Percentiles rank a stretch among this genome's conserved stretches.
These are phyloP conservation scores for Phylloscopus collybita DNA, from an alignment of 2,797 vertebrate genomes.

Conservation along the genomic window DNA sequence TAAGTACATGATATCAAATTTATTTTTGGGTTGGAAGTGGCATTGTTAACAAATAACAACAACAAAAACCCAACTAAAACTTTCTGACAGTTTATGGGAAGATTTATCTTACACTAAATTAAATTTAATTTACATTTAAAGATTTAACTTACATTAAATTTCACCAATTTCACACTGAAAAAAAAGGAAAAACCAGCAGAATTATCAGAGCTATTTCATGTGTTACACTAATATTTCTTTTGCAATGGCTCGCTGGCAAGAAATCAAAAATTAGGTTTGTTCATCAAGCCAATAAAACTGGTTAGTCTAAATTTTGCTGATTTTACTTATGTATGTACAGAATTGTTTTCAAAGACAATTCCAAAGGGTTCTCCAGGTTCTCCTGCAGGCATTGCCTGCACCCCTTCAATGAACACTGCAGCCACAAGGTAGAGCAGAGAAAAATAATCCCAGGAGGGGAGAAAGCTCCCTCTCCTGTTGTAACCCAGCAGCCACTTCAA, in stretches of 20 bases:
- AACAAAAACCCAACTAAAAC: background rate
- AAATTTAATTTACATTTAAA: background rate
- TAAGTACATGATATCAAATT: background rate
- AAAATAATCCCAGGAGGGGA: background rate
- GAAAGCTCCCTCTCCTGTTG: background rate
- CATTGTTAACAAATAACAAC: background rate
- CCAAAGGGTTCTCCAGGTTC: background rate
- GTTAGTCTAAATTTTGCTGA: background rate
- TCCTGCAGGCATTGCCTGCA: background rate
- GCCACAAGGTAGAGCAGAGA: background rate
- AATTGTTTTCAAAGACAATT: background rate
- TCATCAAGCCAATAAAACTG: background rate
- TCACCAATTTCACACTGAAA: background rate
- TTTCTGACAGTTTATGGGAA: background rate
- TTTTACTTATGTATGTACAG: background rate
- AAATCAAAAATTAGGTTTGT: background rate
- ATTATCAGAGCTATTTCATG: background rate
- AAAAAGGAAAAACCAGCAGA: background rate
- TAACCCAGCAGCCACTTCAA: background rate
- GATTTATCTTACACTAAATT: background rate
- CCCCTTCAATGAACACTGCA: background rate
- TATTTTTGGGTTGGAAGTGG: background rate
- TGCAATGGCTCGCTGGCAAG: background rate
- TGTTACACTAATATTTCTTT: background rate
- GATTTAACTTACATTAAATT: background rate